Percentiles rank a stretch among this genome's conserved stretches.
Evolutionary conservation across 2,113 vertebrate genomes (phyloP).

Genomic region (Chionomys nivalis): DNA sequence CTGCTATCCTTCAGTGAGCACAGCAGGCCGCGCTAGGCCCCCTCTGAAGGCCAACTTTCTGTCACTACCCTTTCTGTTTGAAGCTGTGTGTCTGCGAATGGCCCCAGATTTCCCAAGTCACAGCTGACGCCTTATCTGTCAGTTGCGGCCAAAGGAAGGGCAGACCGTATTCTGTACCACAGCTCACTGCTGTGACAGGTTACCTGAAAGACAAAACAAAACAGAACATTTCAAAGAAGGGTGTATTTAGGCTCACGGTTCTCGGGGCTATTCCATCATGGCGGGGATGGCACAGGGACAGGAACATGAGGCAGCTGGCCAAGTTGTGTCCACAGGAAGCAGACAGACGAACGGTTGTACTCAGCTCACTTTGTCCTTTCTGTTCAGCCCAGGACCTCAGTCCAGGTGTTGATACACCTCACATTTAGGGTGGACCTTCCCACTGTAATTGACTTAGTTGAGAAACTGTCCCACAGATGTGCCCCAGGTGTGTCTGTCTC

Average conservation of each 20-base stretch:
- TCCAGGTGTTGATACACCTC: background rate
- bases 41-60: background rate
- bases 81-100: background rate
- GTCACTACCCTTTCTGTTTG: background rate
- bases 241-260: background rate
- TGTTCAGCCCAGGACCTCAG: too few species aligned
- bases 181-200: background rate
- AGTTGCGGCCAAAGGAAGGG: background rate
- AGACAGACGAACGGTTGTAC: background rate
- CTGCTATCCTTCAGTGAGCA: background rate
- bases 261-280: rapidly evolving
- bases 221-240: background rate
- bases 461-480: background rate
- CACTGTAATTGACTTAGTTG: background rate
- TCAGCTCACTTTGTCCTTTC: background rate
- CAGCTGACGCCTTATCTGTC: background rate
- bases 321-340: background rate
- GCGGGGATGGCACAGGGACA: background rate
- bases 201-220: background rate
- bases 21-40: background rate
- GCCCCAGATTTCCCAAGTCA: background rate
- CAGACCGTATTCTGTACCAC: background rate
- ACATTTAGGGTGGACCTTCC: background rate
- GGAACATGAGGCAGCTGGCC: background rate
- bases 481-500: background rate